These are phyloP conservation scores for Atta colombica DNA, from an alignment of 1,140 invertebrate genomes.

Conservation along the genomic window DNA sequence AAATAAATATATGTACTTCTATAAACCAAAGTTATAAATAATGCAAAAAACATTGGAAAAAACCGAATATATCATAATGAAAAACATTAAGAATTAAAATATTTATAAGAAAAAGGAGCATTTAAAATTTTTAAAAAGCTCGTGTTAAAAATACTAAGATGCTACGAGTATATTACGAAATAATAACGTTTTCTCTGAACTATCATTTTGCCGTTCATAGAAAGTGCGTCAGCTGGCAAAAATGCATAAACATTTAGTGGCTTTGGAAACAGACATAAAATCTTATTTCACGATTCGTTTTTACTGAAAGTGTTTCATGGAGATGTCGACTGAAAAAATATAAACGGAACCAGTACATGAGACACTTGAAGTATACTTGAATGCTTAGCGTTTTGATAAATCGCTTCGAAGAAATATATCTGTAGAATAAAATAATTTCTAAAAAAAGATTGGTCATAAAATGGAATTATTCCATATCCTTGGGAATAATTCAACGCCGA, in stretches of 20 bases:
- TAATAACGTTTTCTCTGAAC: neutral
- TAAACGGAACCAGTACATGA: neutral
- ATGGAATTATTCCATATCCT: neutral
- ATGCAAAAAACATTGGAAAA: no score
- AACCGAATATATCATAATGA: no score
- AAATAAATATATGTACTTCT: no score
- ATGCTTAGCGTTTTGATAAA: neutral
- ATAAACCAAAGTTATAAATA: no score
- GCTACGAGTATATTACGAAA: neutral
- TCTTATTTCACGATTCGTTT: slow-evolving; percentile 40
- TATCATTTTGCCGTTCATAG: neutral
- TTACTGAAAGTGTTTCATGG: neutral
- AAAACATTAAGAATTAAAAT: neutral
- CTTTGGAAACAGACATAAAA: slow-evolving; percentile 57
- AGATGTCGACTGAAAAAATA: neutral
- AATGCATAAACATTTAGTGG: slow-evolving; percentile 74
- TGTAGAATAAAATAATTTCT: slow-evolving; percentile 3
- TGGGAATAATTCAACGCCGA: neutral
- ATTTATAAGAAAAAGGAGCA: neutral
- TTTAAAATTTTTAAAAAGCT: neutral
- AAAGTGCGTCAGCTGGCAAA: slow-evolving; percentile 62
- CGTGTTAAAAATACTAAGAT: neutral
- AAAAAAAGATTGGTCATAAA: neutral
- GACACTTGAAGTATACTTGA: neutral
- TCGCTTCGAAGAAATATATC: neutral